A percentile compares a stretch with the other conserved stretches of the same genome.
phyloP scores from a whole-genome alignment of 2,888 invertebrate species.

The Helicoverpa assulta region DNA sequence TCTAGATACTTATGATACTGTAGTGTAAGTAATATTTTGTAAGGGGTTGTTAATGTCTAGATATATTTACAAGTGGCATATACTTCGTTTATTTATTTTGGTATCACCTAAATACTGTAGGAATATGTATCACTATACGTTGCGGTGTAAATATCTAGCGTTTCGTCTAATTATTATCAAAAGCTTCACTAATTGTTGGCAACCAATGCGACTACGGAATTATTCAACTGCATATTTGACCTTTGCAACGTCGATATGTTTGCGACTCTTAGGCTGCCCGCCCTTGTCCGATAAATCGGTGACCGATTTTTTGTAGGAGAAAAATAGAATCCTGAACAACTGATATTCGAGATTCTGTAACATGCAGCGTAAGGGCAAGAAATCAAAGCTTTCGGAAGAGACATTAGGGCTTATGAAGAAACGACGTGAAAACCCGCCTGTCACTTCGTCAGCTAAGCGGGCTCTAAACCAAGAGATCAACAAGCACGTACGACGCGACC shows the following conservation, averaged over 20 bases:
- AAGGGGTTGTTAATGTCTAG: background rate
- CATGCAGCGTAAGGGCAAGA: too few relatives aligned
- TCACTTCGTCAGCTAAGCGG: too few relatives aligned
- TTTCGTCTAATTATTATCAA: conserved; percentile 44
- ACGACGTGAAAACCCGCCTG: too few relatives aligned
- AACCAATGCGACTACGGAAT: conserved; percentile 18
- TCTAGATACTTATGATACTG: background rate
- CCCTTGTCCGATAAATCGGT: too few relatives aligned
- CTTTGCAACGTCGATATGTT: conserved; percentile 43
- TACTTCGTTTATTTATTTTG: conserved; percentile 35
- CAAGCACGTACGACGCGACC: too few relatives aligned
- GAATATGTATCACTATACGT: conserved; percentile 67
- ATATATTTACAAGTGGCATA: conserved; percentile 24
- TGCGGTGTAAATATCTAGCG: background rate
- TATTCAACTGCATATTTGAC: conserved; percentile 27
- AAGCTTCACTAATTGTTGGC: conserved; percentile 21
- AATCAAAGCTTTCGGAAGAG: too few relatives aligned
- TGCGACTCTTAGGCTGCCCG: background rate
- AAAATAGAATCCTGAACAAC: too few relatives aligned
- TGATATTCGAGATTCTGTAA: too few relatives aligned
- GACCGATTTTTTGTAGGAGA: too few relatives aligned
- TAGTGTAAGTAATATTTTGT: background rate
- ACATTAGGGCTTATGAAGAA: too few relatives aligned
- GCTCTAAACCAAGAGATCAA: too few relatives aligned
- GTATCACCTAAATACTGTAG: conserved; percentile 50